Evolutionary conservation across 1,140 invertebrate genomes (phyloP), one percentile per base, ranked within the genome.

Genomic region (Drosophila equinoxialis): DNA sequence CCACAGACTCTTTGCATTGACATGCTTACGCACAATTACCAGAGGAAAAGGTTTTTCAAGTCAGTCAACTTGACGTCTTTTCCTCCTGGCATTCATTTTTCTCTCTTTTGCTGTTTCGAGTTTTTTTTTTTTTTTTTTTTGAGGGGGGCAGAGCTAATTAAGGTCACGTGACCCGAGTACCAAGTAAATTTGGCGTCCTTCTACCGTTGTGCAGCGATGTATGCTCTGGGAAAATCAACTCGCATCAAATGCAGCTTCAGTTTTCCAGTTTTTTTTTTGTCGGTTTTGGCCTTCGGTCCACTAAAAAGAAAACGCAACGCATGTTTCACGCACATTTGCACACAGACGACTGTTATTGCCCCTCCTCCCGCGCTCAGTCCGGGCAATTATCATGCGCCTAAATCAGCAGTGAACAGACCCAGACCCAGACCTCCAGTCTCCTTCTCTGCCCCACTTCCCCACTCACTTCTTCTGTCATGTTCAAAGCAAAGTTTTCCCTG

Each of bases 401-500:
- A 85, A 86, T 84, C 82, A 77, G 73, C 74, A 69, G 55, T 45
- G 35, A 63, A 20, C 30, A 48, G 45, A 48, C 35, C 10, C 58
- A 14, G n/a, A n/a, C n/a, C n/a, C 23, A 7, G 8, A 11, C 39
- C 39, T 6, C 20, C 51, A 23, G 13, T 20, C 10, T 5, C n/a
- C 17, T 17, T 30, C 39, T 2, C 51, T 51, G 13, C 30, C 10
- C 7, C n/a, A 26, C 26, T 60, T 30, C 20, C 11, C 63, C 20
- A 23, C 17, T 51, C 17, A 8, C 45, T 10, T 51, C 35, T 61
- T 45, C 58, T 60, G 62, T 42, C 41, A 48, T 72, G 71, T 76
- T 79, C 80, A 84, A 84, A 84, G 81, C 62, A 75, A 86, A 74
- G 85, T 85, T 77, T 85, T 69, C 63, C 67, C 81, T 69, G 65